Evolutionary conservation across 2,797 vertebrate genomes (phyloP).

Genomic region (Fistularia tabacaria): DNA sequence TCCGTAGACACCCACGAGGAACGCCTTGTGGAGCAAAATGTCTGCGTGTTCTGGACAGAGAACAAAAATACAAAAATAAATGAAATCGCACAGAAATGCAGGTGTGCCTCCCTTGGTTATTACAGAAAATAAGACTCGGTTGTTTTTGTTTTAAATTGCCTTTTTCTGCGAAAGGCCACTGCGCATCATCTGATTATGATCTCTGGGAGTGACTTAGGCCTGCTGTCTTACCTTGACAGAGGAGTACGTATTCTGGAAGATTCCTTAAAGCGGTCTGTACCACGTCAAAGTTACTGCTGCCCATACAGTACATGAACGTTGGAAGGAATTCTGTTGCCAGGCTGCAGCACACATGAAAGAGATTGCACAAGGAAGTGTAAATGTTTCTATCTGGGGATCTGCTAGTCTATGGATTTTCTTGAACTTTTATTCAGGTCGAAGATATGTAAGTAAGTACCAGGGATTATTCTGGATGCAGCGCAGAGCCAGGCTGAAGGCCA

Average conservation of each 20-base stretch:
- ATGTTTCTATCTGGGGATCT: background rate
- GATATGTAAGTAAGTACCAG: constrained; percentile 68
- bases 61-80: constrained; percentile 4
- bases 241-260: constrained; percentile 93
- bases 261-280: constrained; percentile 93
- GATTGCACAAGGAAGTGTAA: background rate
- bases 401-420: background rate
- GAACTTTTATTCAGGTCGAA: background rate
- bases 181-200: no score
- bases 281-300: constrained; percentile 93
- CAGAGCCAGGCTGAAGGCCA: constrained; percentile 91
- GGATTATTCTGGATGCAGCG: constrained; percentile 95
- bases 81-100: background rate
- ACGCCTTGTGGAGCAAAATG: constrained; percentile 91
- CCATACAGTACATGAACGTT: constrained; percentile 96
- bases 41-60: constrained; percentile 85
- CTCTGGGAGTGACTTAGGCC: no score
- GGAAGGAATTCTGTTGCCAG: constrained; percentile 92
- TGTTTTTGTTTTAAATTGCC: background rate
- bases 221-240: constrained; percentile 86
- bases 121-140: background rate
- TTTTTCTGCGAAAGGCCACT: background rate
- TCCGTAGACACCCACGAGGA: constrained; percentile 94
- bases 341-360: constrained; percentile 68
- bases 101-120: background rate